A percentile compares a stretch with the other conserved stretches of the same genome.
phyloP scores from a whole-genome alignment of 2,888 invertebrate species.

The Pilophorus perplexus region DNA sequence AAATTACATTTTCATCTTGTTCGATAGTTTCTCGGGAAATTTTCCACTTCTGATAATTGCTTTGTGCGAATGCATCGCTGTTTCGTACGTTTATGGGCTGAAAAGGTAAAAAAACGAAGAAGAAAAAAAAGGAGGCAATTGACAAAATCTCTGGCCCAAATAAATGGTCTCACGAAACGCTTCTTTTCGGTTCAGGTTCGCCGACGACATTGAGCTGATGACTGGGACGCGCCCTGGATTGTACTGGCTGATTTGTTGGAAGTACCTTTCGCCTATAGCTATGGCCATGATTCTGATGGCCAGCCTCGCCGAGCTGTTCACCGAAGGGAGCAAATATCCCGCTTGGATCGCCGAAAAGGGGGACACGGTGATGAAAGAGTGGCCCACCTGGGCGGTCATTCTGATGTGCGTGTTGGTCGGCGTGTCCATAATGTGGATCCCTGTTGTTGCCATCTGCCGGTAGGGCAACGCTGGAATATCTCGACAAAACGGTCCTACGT shows the following conservation, averaged over 20 bases:
- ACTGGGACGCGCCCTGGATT: slow-evolving; percentile 82
- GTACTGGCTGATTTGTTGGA: slow-evolving; percentile 94
- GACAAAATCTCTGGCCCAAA: no score
- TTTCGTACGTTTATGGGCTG: slow-evolving; percentile 90
- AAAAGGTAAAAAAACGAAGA: no score
- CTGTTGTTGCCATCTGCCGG: slow-evolving; percentile 77
- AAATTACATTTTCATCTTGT: slow-evolving; percentile 88
- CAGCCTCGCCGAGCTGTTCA: slow-evolving; percentile 75
- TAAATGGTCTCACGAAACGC: no score
- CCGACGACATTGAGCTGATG: slow-evolving; percentile 93
- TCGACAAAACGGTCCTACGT: no score
- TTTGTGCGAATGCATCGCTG: slow-evolving; percentile 86
- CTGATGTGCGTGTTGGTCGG: slow-evolving; percentile 71
- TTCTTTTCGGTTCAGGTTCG: slow-evolving; percentile 62
- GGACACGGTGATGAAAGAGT: slow-evolving; percentile 70
- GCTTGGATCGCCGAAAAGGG: slow-evolving; percentile 78
- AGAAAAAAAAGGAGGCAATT: no score
- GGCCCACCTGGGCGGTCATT: slow-evolving; percentile 82
- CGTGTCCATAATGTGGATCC: slow-evolving; percentile 85
- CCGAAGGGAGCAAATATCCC: slow-evolving; percentile 76
- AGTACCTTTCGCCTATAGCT: slow-evolving; percentile 84
- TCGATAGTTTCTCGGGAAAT: slow-evolving; percentile 91
- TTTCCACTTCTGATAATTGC: slow-evolving; percentile 90
- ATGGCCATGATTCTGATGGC: slow-evolving; percentile 83
- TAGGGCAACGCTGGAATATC: slow-evolving; percentile 52